Percentiles rank a stretch among this genome's conserved stretches.
These are phyloP conservation scores for Mus caroli DNA, from an alignment of 2,797 vertebrate genomes.

Conservation along the genomic window DNA sequence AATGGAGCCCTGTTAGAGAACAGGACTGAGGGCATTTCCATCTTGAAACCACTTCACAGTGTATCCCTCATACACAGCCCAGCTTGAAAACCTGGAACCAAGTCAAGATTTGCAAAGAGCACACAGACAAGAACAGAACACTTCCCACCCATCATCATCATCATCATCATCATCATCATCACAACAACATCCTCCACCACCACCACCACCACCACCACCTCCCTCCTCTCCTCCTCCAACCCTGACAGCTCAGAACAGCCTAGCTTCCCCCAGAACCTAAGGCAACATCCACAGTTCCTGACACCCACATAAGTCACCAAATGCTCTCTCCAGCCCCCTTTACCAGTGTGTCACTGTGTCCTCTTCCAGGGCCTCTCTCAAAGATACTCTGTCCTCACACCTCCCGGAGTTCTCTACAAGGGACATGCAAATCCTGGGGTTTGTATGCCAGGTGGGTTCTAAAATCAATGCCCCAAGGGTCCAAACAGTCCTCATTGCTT, in stretches of 20 bases:
- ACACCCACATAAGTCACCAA: rapidly evolving
- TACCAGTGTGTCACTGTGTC: rapidly evolving
- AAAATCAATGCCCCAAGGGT: not conserved
- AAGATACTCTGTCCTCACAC: not conserved
- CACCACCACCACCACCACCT: too few species aligned
- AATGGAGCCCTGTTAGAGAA: rapidly evolving
- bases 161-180: too few species aligned
- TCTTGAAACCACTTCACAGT: not conserved
- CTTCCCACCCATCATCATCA: not conserved
- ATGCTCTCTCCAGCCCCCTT: not conserved
- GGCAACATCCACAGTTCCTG: not conserved
- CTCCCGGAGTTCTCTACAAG: not conserved
- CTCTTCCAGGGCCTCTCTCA: not conserved
- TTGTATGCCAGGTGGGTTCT: not conserved
- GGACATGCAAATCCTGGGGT: not conserved
- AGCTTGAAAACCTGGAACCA: not conserved
- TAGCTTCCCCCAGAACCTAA: not conserved
- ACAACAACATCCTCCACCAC: too few species aligned
- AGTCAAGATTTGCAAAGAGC: not conserved
- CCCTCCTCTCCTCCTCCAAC: not conserved
- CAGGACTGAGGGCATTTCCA: rapidly evolving
- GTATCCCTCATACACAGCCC: not conserved
- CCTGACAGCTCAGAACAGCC: not conserved
- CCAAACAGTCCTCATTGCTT: not conserved
- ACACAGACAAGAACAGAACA: not conserved